phyloP scores from a whole-genome alignment of 2,888 invertebrate species.

The Hypomecis atomaria region DNA sequence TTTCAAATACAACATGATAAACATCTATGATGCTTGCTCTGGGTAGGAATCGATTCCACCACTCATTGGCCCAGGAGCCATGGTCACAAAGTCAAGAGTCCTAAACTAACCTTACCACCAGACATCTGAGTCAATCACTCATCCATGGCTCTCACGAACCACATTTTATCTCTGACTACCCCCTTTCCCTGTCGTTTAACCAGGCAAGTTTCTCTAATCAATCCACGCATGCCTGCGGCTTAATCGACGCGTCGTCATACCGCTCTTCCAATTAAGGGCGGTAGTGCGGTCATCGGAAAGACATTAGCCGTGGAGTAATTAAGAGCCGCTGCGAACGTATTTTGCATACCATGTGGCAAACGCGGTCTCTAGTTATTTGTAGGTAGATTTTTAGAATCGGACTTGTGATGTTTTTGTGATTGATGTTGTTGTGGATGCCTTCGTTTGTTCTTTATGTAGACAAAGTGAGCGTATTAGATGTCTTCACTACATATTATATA shows the following conservation, averaged over 20 bases:
- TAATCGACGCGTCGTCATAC: conserved; percentile 36
- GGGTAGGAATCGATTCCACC: no score
- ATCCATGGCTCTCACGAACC: neutral
- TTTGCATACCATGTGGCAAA: conserved; percentile 32
- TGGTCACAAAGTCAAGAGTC: no score
- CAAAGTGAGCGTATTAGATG: no score
- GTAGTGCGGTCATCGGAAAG: conserved; percentile 28
- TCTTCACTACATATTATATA: no score
- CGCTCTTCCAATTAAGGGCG: conserved; percentile 41
- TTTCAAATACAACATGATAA: no score
- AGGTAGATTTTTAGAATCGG: neutral
- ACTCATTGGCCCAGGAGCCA: no score
- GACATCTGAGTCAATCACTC: neutral
- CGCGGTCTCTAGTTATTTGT: neutral
- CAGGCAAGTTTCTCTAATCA: conserved; percentile 34
- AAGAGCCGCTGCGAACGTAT: conserved; percentile 10
- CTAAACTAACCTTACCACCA: no score
- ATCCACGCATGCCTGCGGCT: conserved; percentile 38
- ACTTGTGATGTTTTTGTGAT: neutral
- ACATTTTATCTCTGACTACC: neutral
- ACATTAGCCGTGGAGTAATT: conserved; percentile 21
- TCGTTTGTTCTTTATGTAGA: no score
- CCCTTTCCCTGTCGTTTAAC: conserved; percentile 10
- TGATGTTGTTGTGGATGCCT: no score
- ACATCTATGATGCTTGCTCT: no score